phyloP scores from a whole-genome alignment of 2,888 invertebrate genomes.

The Oscheius sp. region DNA sequence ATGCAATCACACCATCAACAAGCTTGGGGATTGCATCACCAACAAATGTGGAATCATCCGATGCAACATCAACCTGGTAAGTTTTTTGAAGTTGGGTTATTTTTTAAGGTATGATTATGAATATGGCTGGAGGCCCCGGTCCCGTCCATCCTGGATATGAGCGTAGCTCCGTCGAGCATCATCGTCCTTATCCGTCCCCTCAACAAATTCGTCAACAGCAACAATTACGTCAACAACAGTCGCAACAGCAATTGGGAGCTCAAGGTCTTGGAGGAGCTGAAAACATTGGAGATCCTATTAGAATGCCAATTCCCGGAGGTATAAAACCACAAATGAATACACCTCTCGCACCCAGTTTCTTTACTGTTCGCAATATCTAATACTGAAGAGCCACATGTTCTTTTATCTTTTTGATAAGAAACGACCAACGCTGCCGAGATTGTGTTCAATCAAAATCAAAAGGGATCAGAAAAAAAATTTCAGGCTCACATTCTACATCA shows the following conservation, averaged over 20 bases:
- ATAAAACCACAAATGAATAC: constrained; percentile 32
- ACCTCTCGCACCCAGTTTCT: constrained; percentile 28
- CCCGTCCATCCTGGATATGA: constrained; percentile 28
- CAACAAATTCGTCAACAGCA: constrained; percentile 9
- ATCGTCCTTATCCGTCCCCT: constrained; percentile 31
- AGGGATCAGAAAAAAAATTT: not conserved
- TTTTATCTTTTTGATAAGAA: not conserved
- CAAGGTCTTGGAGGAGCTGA: not conserved
- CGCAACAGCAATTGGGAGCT: not conserved
- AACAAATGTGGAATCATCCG: constrained; percentile 22
- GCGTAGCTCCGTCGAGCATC: constrained; percentile 28
- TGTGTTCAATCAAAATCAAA: no score
- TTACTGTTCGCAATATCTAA: no score
- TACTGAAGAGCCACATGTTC: not conserved
- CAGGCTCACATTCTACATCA: not conserved
- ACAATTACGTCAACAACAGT: constrained; percentile 5
- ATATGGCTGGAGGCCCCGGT: constrained; percentile 23
- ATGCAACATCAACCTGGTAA: constrained; percentile 14
- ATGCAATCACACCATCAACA: constrained; percentile 13
- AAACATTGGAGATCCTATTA: constrained; percentile 18
- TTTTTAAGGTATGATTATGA: constrained; percentile 38
- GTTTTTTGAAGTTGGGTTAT: no score
- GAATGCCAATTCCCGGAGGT: constrained; percentile 15
- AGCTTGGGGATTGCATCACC: constrained; percentile 7
- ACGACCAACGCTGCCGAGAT: no score